Percentiles rank a stretch among this genome's conserved stretches.
These are phyloP conservation scores for Tiliacea aurago DNA, from an alignment of 2,888 invertebrate species.

Conservation along the genomic window DNA sequence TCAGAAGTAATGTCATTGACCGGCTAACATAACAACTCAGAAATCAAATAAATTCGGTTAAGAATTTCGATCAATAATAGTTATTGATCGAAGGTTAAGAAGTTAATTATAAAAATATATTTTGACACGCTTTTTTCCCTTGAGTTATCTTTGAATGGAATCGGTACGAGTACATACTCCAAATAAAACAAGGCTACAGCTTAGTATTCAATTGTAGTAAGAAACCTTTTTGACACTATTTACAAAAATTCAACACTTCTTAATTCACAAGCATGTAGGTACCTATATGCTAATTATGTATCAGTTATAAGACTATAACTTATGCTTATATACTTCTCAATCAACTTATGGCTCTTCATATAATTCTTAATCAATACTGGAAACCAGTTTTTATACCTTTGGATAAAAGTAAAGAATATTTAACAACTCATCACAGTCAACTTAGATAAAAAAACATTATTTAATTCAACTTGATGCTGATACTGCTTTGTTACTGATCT, in stretches of 20 bases:
- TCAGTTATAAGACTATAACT: too few species aligned
- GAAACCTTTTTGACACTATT: background rate
- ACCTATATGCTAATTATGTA: background rate
- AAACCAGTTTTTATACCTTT: background rate
- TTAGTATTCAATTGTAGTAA: background rate
- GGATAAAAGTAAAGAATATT: slow-evolving; percentile 5
- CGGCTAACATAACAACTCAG: background rate
- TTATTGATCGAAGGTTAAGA: too few species aligned
- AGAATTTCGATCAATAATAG: too few species aligned
- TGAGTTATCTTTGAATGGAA: background rate
- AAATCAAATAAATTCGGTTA: slow-evolving; percentile 18
- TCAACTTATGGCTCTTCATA: too few species aligned
- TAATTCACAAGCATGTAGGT: background rate
- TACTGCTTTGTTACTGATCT: background rate
- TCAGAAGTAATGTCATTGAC: slow-evolving; percentile 19
- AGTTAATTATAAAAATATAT: too few species aligned
- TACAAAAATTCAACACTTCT: background rate
- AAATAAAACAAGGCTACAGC: slow-evolving; percentile 3
- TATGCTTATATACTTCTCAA: too few species aligned
- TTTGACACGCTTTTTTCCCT: background rate
- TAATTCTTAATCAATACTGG: background rate
- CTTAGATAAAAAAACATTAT: background rate
- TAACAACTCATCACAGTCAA: background rate
- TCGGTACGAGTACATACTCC: too few species aligned
- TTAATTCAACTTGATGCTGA: background rate